Evolutionary conservation across 2,797 vertebrate genomes (phyloP).

Genomic region (Cottoperca gobio): DNA sequence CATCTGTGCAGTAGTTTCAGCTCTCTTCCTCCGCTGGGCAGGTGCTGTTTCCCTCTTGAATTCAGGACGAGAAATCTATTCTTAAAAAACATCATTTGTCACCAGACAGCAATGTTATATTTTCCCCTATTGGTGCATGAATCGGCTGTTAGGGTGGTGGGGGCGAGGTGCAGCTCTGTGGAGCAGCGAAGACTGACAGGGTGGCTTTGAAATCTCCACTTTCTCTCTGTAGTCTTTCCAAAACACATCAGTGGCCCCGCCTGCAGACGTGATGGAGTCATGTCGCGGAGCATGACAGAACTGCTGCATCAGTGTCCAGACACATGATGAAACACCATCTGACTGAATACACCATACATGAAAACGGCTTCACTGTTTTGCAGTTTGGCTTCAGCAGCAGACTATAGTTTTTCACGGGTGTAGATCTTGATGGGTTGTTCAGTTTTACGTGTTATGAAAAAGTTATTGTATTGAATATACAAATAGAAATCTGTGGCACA

Average conservation of each 20-base stretch:
- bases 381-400: constrained; percentile 16
- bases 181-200: constrained; percentile 76
- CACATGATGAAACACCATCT: constrained; percentile 61
- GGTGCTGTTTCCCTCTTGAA: constrained; percentile 62
- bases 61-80: constrained; percentile 50
- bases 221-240: constrained; percentile 81
- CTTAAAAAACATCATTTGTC: constrained; percentile 72
- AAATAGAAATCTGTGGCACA: constrained; percentile 20
- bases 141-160: constrained; percentile 44
- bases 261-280: constrained; percentile 60
- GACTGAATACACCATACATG: constrained; percentile 48
- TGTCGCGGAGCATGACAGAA: constrained; percentile 60
- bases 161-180: constrained; percentile 53
- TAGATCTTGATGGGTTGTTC: not conserved
- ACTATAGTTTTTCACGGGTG: constrained; percentile 15
- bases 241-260: constrained; percentile 73
- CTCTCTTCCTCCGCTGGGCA: constrained; percentile 43
- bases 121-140: constrained; percentile 61
- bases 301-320: constrained; percentile 59
- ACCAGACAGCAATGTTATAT: constrained; percentile 69
- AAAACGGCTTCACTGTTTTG: constrained; percentile 21
- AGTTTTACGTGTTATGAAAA: constrained; percentile 5
- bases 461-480: constrained; percentile 13
- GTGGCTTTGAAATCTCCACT: constrained; percentile 71
- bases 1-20: constrained; percentile 30